These are phyloP conservation scores for Onychomys arenicola DNA, from an alignment of 2,797 vertebrate genomes.

Conservation along the genomic window DNA sequence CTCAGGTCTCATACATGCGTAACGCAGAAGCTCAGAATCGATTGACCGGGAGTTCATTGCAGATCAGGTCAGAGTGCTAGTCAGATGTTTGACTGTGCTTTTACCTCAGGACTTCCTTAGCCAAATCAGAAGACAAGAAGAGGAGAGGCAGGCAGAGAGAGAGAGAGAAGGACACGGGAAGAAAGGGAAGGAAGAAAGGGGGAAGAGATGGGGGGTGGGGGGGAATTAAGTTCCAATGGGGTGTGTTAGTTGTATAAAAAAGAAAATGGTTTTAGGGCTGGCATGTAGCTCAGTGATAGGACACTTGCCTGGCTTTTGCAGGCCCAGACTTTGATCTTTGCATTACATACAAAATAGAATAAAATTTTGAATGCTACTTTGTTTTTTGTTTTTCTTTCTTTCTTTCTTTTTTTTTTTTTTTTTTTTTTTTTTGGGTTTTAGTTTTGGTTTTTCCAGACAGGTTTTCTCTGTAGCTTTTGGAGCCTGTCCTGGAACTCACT, in stretches of 20 bases:
- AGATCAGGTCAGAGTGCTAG: neutral
- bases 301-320: neutral
- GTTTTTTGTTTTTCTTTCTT: too few species aligned
- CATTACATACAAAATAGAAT: neutral
- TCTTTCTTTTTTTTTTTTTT: too few species aligned
- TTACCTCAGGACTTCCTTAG: neutral
- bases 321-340: neutral
- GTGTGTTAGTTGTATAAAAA: neutral
- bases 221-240: neutral
- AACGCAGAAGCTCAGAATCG: constrained; percentile 19
- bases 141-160: too few species aligned
- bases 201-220: rapidly evolving
- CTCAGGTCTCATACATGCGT: neutral
- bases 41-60: neutral
- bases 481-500: too few species aligned
- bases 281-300: too few species aligned
- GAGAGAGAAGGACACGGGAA: too few species aligned
- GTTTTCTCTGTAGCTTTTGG: too few species aligned
- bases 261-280: neutral
- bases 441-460: too few species aligned
- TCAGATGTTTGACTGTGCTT: constrained; percentile 18
- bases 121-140: rapidly evolving
- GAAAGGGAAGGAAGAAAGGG: neutral
- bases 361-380: too few species aligned
- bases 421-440: too few species aligned